These are phyloP conservation scores for Heliothis subflexa DNA, from an alignment of 1,140 invertebrate genomes.

Conservation along the genomic window DNA sequence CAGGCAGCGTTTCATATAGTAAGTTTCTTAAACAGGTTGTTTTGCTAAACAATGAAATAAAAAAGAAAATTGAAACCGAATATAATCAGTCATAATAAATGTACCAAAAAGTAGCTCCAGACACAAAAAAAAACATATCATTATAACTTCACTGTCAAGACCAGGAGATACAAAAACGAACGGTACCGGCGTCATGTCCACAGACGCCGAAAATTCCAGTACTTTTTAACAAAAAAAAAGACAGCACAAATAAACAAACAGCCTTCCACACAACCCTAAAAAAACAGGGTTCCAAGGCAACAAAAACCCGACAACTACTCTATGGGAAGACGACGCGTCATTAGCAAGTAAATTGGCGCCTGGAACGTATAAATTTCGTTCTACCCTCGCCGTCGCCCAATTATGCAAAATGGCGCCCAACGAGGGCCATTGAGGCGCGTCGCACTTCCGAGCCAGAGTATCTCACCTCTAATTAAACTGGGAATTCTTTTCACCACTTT, in stretches of 20 bases:
- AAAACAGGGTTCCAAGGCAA: conserved; percentile 61
- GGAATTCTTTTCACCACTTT: conserved; percentile 84
- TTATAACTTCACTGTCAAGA: neutral
- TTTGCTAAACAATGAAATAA: neutral
- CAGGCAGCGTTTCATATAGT: too few relatives aligned
- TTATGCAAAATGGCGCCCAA: conserved; percentile 85
- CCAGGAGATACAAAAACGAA: conserved; percentile 17
- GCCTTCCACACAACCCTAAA: conserved; percentile 43
- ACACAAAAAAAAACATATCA: conserved; percentile 19
- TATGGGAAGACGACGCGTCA: conserved; percentile 79
- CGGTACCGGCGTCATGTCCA: conserved; percentile 23
- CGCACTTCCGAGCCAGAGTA: conserved; percentile 74
- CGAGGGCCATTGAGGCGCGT: conserved; percentile 79
- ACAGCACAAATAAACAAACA: conserved; percentile 22
- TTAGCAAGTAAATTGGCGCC: conserved; percentile 84
- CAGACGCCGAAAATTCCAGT: conserved; percentile 16
- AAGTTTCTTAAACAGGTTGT: too few relatives aligned
- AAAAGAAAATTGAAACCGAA: neutral
- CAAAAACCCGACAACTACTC: conserved; percentile 71
- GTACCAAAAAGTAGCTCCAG: neutral
- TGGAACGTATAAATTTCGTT: conserved; percentile 81
- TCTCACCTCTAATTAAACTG: conserved; percentile 84
- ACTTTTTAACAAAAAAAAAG: conserved; percentile 11
- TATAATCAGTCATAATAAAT: neutral
- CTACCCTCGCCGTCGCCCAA: conserved; percentile 80